phyloP scores from a whole-genome alignment of 2,888 invertebrate genomes.

The Arenicola marina region DNA sequence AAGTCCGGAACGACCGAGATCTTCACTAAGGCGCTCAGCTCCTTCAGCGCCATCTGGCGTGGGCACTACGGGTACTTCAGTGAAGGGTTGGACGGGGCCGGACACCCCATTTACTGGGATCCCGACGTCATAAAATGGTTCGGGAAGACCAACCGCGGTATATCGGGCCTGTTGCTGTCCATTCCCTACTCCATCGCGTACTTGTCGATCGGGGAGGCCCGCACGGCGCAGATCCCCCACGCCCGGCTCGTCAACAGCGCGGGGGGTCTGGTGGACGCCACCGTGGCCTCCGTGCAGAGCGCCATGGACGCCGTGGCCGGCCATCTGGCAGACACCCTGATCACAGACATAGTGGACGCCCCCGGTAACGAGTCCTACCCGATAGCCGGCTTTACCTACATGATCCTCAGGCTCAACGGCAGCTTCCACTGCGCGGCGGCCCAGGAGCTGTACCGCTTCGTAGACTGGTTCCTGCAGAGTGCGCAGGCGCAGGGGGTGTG shows the following conservation, averaged over 20 bases:
- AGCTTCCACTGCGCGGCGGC: conserved; percentile 41
- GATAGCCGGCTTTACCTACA: conserved; percentile 49
- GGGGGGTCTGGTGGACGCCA: conserved; percentile 36
- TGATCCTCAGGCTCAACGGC: conserved; percentile 38
- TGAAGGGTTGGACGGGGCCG: conserved; percentile 16
- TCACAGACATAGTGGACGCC: conserved; percentile 6
- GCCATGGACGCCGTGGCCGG: conserved; percentile 14
- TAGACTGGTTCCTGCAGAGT: conserved; percentile 23
- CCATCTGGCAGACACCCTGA: neutral
- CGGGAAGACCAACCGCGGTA: conserved; percentile 15
- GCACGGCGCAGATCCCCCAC: conserved; percentile 25
- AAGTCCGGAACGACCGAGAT: conserved; percentile 52
- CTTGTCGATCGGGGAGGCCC: conserved; percentile 41
- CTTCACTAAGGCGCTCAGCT: conserved; percentile 46
- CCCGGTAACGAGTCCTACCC: conserved; percentile 39
- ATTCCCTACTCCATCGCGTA: conserved; percentile 43
- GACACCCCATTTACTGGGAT: conserved; percentile 13
- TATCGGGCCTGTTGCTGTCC: conserved; percentile 27
- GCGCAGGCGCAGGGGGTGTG: conserved; percentile 13
- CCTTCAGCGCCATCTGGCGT: conserved; percentile 43
- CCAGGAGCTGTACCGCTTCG: conserved; percentile 41
- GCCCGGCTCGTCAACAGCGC: conserved; percentile 38
- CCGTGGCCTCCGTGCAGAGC: conserved; percentile 31
- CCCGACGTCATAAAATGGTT: conserved; percentile 3
- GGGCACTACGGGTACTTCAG: conserved; percentile 41